Conservation (phyloP, 2,797 vertebrate genomes). For the Rhyacichthys aspro region DNA sequence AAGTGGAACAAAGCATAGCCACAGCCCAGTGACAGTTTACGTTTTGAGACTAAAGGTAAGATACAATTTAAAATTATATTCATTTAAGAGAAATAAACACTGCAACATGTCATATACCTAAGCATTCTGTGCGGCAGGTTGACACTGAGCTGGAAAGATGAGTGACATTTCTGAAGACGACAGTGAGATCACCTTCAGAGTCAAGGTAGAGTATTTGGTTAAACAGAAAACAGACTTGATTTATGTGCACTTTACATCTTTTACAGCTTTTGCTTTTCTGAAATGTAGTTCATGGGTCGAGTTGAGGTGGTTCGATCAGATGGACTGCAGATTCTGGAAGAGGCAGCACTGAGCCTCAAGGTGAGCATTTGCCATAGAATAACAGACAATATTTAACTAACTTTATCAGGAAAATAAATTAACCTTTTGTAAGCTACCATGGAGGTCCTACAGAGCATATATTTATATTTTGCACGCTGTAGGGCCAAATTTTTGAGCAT, state of each 20-base stretch:
- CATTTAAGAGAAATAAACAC: too few relatives aligned
- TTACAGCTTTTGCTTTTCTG: slow-evolving; percentile 3
- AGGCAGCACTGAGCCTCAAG: slow-evolving; percentile 67
- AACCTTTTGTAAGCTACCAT: too few relatives aligned
- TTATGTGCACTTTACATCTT: neutral
- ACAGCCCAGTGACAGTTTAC: neutral
- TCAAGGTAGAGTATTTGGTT: slow-evolving; percentile 67
- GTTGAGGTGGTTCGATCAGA: slow-evolving; percentile 65
- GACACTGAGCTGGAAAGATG: slow-evolving; percentile 50
- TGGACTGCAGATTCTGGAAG: slow-evolving; percentile 71
- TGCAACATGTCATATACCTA: too few relatives aligned
- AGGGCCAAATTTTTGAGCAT: too few relatives aligned
- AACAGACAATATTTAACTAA: too few relatives aligned
- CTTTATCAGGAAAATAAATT: too few relatives aligned
- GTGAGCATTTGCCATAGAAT: too few relatives aligned
- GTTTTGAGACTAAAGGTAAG: slow-evolving; percentile 33
- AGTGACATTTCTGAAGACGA: slow-evolving; percentile 68
- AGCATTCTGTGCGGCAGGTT: neutral
- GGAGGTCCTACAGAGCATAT: too few relatives aligned
- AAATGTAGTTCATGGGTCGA: slow-evolving; percentile 75
- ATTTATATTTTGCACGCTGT: too few relatives aligned
- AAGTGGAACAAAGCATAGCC: neutral
- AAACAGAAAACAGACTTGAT: neutral
- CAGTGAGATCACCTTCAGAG: slow-evolving; percentile 75
- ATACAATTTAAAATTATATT: neutral